Evolutionary conservation across 2,888 invertebrate genomes (phyloP), one percentile per base, ranked within the genome.

Genomic region (Tortricodes alternella): DNA sequence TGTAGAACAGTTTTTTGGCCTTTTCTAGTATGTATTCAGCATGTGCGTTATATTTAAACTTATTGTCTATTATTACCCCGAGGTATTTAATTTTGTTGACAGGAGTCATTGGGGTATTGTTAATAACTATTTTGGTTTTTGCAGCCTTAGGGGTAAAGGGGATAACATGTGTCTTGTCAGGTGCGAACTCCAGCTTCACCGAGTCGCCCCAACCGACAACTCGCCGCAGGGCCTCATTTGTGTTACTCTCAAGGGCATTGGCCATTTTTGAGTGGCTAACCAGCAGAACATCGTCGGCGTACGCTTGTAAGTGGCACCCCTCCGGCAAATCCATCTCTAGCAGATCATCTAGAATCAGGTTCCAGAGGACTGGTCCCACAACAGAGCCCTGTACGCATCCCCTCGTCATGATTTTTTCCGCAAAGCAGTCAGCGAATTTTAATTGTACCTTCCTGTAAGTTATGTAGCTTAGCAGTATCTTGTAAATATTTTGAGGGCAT

Each of bases 301-400:
- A n/a, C n/a, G n/a, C n/a, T n/a, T n/a, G n/a, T n/a, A n/a, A n/a
- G n/a, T n/a, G n/a, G 11, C 62, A 65, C 0, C 58, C 63, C 0
- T 1, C 2, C 0, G 62, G 64, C 2, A 61, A 18, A 0, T 15
- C 4, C 1, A 18, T 18, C 0, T 57, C 13, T 0, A 70, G 58
- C 0, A 70, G 62, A 1, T 63, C 57, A 13, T 72, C 66, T 0
- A 70, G 27, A 0, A 68, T 58, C 0, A 67, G 11, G 46, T 70
- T 69, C 70, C 70, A 68, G 0, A 67, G 11, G 0, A 44, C 37
- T 0, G 67, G 66, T 0, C 66, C 66, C 4, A 63, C 57, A 0
- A 55, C 46, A 0, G 70, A 68, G 0, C 69, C 70, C 44, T 70
- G 68, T 0, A 69, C 59, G 46, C 68, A 70, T 0, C 69, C 68